phyloP scores from a whole-genome alignment of 1,140 invertebrate species.

The Solenopsis invicta region DNA sequence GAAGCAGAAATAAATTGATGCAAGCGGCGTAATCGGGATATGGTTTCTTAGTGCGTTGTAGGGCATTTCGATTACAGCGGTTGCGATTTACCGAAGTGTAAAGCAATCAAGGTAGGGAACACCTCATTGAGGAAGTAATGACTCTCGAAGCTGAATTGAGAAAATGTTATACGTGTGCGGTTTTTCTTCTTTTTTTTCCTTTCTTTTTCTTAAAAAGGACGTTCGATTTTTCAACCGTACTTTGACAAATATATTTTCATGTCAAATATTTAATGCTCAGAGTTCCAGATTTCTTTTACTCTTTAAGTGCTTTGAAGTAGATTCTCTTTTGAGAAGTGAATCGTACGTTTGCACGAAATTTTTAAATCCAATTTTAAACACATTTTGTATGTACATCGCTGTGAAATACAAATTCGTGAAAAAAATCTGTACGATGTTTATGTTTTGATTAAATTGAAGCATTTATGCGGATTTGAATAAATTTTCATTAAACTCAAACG shows the following conservation, averaged over 20 bases:
- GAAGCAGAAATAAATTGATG: conserved; percentile 57
- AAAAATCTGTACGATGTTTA: neutral
- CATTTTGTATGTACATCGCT: neutral
- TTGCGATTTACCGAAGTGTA: conserved; percentile 26
- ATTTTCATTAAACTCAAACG: conserved; percentile 33
- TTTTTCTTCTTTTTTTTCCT: no score
- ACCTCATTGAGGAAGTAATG: conserved; percentile 3
- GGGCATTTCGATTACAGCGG: neutral
- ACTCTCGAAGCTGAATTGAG: conserved; percentile 11
- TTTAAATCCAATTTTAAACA: conserved; percentile 13
- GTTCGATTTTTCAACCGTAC: neutral
- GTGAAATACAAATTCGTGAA: neutral
- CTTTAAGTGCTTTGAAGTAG: conserved; percentile 2
- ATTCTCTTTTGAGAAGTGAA: neutral
- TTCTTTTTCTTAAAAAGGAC: neutral
- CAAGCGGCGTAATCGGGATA: conserved; percentile 36
- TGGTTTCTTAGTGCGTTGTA: conserved; percentile 19
- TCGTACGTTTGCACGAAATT: neutral
- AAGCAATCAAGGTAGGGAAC: conserved; percentile 39
- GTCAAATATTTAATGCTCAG: conserved; percentile 31
- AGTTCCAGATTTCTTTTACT: conserved; percentile 29
- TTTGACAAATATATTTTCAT: conserved; percentile 14
- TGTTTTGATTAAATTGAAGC: conserved; percentile 18
- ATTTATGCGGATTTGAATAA: neutral
- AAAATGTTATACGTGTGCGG: conserved; percentile 5